Base-by-base conservation (phyloP, 2,888 invertebrate species). In the Drosophila kanekoi region DNA sequence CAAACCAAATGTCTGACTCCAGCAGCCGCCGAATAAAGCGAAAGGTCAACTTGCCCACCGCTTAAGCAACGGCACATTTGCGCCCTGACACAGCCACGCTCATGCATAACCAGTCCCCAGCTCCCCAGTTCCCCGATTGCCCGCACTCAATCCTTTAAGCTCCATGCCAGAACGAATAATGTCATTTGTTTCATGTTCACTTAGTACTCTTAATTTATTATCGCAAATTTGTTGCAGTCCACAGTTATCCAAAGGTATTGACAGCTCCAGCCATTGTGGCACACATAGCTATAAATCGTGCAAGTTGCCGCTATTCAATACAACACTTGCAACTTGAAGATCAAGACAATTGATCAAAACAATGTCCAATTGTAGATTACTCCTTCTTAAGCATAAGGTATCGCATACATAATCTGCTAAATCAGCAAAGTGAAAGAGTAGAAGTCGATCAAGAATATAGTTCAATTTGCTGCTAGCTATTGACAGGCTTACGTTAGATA, bases 181-280 rank as follows among this genome's bases (percentile, higher is more conserved):
- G 77, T 62, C 68, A 79, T 67, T 76, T 64, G 72, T 59, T 75
- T 72, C 60, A 67, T 79, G 72, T 72, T 77, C 68, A 69, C 63
- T 66, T 73, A 59, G 70, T 68, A 52, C 28, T 62, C 71, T 88
- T 85, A 85, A 89, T 85, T 89, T 85, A 87, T 85, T 75, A 72
- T 68, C 64, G 16, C 85, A 81, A 85, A 89, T 87, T 89, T 85
- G 85, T 87, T 75, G 66, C 70, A 56, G 62, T 32, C 62, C 57
- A 9, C 35, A 57, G 43, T 74, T 64, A 45, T 66, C 44, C 66
- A 54, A 52, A 58, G 43, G 40, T 14, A 61, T 78, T 60, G 78
- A 78, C 77, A 69, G 60, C 53, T 56, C 28, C 59, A 61, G 58
- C 64, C 74, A 81, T 76, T 72, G 67, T 51, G 60, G 64, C 64